Percentiles rank a stretch among this genome's conserved stretches.
phyloP scores from a whole-genome alignment of 2,888 invertebrate species.

The Phoronis australis region DNA sequence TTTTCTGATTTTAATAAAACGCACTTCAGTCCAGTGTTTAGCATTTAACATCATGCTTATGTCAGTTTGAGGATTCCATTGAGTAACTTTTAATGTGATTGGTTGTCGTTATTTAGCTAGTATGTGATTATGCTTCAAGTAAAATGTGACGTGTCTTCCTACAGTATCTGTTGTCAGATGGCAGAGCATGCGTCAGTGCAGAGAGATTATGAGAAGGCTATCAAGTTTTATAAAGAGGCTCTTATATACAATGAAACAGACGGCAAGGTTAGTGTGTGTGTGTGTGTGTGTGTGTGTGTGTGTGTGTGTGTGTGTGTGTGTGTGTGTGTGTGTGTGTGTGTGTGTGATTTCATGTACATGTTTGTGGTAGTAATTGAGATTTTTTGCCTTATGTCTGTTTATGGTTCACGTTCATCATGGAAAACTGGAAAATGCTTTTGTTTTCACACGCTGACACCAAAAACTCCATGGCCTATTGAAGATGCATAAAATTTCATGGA shows the following conservation, averaged over 20 bases:
- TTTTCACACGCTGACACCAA: too few relatives aligned
- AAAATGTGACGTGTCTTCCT: too few relatives aligned
- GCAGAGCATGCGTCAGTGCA: conserved; percentile 63
- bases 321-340: too few relatives aligned
- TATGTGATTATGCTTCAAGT: too few relatives aligned
- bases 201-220: conserved; percentile 70
- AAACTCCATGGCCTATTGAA: too few relatives aligned
- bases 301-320: not conserved
- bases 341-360: too few relatives aligned
- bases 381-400: too few relatives aligned
- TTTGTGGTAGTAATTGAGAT: too few relatives aligned
- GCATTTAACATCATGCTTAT: not conserved
- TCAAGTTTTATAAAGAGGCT: conserved; percentile 80
- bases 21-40: not conserved
- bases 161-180: conserved; percentile 65
- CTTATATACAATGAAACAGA: conserved; percentile 73
- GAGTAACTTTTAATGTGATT: not conserved
- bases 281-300: not conserved
- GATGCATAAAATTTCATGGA: too few relatives aligned
- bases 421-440: too few relatives aligned
- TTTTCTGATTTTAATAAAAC: not conserved
- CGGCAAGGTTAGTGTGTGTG: conserved; percentile 54
- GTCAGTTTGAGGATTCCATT: not conserved
- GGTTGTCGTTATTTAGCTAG: too few relatives aligned
- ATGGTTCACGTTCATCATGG: too few relatives aligned